Conservation (phyloP, 2,797 vertebrate species). For the Leptodactylus fallax region DNA sequence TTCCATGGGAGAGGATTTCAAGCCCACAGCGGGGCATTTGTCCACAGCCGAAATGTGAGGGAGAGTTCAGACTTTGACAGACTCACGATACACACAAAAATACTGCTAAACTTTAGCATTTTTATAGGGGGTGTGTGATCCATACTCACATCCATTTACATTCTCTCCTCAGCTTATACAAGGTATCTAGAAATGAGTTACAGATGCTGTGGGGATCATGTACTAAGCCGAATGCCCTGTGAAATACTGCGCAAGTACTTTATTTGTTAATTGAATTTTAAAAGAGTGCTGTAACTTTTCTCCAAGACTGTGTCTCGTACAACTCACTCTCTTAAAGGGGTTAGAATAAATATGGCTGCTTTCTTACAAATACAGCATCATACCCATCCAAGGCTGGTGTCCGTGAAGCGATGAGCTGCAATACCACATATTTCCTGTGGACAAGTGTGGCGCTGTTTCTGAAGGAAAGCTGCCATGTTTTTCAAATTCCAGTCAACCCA, state of each 20-base stretch:
- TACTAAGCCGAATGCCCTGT: not conserved
- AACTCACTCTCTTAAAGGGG: not conserved
- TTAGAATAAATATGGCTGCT: not conserved
- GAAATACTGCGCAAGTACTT: slow-evolving; percentile 13
- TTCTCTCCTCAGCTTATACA: slow-evolving; percentile 32
- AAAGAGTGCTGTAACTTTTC: slow-evolving; percentile 22
- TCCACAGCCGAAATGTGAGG: slow-evolving; percentile 61
- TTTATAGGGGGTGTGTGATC: slow-evolving; percentile 47
- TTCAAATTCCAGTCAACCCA: no score
- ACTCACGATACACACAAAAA: slow-evolving; percentile 55
- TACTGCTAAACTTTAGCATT: slow-evolving; percentile 59
- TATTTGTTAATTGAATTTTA: slow-evolving; percentile 38
- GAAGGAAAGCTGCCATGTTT: no score
- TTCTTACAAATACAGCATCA: not conserved
- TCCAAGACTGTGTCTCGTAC: not conserved
- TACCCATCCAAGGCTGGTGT: no score
- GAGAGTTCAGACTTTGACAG: slow-evolving; percentile 59
- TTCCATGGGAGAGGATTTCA: slow-evolving; percentile 62
- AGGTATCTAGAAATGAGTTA: slow-evolving; percentile 42
- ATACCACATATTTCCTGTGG: no score
- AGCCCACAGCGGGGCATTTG: slow-evolving; percentile 63
- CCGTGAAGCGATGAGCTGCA: no score
- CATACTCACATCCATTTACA: slow-evolving; percentile 30
- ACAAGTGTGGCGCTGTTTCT: no score
- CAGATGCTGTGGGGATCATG: slow-evolving; percentile 36